Conservation (phyloP, 2,113 vertebrate genomes). For the Bubo bubo region DNA sequence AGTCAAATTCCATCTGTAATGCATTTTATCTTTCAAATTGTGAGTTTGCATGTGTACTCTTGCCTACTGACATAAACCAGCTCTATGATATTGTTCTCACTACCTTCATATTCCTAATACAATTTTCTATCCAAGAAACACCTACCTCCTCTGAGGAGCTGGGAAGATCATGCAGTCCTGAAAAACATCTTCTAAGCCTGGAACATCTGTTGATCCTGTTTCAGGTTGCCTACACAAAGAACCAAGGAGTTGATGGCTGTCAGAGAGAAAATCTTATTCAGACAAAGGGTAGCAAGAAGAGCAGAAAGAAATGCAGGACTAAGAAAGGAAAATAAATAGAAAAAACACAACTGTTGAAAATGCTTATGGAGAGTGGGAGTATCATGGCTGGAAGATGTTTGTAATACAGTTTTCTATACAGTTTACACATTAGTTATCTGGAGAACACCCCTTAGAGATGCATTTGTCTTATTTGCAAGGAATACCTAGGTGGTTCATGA, state of each 20-base stretch:
- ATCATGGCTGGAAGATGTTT: background rate
- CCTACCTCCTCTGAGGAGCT: background rate
- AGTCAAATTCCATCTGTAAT: background rate
- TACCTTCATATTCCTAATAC: background rate
- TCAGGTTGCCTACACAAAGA: background rate
- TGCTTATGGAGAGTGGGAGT: background rate
- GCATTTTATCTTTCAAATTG: background rate
- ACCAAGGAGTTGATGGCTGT: background rate
- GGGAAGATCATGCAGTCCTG: background rate
- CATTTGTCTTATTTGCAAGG: constrained; percentile 24
- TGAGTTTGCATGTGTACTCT: background rate
- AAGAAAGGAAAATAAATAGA: background rate
- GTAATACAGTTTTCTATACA: background rate
- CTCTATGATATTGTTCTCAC: background rate
- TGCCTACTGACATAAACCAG: background rate
- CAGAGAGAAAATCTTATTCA: background rate
- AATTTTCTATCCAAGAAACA: background rate
- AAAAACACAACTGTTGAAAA: background rate
- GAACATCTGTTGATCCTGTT: background rate
- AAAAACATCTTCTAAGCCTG: background rate
- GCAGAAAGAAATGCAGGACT: background rate
- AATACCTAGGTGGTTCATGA: background rate
- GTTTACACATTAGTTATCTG: background rate
- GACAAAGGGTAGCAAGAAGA: background rate
- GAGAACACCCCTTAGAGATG: background rate